Conservation (phyloP, 2,797 vertebrate genomes). For the Monodelphis domestica region DNA sequence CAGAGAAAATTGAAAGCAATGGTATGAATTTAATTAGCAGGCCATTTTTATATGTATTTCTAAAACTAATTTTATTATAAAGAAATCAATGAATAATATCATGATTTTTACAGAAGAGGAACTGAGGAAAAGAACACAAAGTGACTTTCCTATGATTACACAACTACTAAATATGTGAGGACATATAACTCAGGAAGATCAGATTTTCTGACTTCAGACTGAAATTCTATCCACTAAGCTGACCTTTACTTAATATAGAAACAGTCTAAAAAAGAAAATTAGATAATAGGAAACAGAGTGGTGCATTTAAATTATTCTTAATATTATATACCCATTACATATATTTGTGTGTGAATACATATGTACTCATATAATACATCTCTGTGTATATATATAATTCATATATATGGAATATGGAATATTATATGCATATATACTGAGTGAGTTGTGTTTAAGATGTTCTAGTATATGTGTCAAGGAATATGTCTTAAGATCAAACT, state of each 20-base stretch:
- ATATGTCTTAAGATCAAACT: conserved; percentile 5
- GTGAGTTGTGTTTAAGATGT: background rate
- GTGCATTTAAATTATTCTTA: background rate
- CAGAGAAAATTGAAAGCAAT: background rate
- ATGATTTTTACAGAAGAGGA: too few relatives aligned
- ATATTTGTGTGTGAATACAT: background rate
- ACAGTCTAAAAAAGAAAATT: background rate
- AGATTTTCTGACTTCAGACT: too few relatives aligned
- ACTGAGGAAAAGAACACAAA: too few relatives aligned
- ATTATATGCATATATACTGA: background rate
- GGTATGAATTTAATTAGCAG: background rate
- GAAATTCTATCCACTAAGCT: too few relatives aligned
- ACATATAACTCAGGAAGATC: too few relatives aligned
- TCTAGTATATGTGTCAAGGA: background rate
- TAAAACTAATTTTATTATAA: background rate
- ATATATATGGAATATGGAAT: too few relatives aligned
- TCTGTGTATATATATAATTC: background rate
- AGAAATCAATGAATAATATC: background rate
- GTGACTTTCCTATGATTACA: too few relatives aligned
- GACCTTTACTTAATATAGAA: background rate
- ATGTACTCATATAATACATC: background rate
- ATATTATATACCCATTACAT: background rate
- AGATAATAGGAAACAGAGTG: background rate
- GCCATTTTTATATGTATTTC: background rate
- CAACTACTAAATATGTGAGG: too few relatives aligned